phyloP scores from a whole-genome alignment of 2,888 invertebrate species.

The Calephelis perditalis region DNA sequence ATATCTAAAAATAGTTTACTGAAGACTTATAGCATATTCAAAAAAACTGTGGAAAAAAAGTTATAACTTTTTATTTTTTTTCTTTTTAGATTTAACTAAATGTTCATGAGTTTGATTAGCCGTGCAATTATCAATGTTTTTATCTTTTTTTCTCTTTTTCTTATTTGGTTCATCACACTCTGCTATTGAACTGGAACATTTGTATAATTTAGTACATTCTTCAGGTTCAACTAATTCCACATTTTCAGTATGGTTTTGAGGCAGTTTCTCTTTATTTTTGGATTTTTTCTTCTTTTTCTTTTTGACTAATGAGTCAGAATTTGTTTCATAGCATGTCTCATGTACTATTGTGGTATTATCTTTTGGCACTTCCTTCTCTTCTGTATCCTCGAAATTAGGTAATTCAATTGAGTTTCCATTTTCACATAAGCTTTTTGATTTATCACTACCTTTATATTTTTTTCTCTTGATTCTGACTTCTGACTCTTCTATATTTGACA shows the following conservation, averaged over 20 bases:
- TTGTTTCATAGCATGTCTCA: constrained; percentile 5
- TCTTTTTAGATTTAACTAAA: constrained; percentile 30
- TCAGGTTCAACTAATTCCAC: constrained; percentile 13
- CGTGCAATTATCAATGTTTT: constrained; percentile 23
- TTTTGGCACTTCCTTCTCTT: background rate
- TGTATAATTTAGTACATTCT: constrained; percentile 13
- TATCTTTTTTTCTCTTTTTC: constrained; percentile 27
- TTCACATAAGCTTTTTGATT: background rate
- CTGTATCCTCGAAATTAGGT: background rate
- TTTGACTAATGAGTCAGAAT: constrained; percentile 8
- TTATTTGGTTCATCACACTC: constrained; percentile 22
- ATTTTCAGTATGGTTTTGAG: constrained; percentile 19
- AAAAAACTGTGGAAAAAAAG: too few species aligned
- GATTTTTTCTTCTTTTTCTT: constrained; percentile 33
- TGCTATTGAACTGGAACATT: background rate
- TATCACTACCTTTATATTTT: constrained; percentile 19
- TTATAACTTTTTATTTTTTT: constrained; percentile 27
- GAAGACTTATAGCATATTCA: too few species aligned
- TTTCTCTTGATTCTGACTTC: constrained; percentile 23
- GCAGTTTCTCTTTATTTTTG: constrained; percentile 30
- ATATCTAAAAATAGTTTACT: too few species aligned
- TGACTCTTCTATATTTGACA: constrained; percentile 6
- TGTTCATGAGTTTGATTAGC: constrained; percentile 7
- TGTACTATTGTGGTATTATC: background rate
- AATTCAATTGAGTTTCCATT: constrained; percentile 12